Evolutionary conservation across 2,888 invertebrate species (phyloP).

Genomic region (Apamea monoglypha): DNA sequence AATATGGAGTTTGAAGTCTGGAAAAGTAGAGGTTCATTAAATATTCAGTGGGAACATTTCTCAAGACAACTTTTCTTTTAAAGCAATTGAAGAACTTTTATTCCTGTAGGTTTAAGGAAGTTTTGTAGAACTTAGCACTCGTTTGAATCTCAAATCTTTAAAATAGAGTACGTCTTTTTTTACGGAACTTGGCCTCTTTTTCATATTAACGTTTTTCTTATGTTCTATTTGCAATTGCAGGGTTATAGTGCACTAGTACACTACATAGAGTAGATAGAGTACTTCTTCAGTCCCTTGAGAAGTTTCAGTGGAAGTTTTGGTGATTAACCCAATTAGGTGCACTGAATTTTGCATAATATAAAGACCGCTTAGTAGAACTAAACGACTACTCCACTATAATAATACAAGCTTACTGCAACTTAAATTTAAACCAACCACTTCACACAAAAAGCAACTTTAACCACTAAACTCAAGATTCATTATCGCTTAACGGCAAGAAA

Average conservation of each 20-base stretch:
- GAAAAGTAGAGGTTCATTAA: background rate
- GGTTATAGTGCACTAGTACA: background rate
- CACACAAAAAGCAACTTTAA: slow-evolving; percentile 33
- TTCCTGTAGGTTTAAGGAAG: slow-evolving; percentile 9
- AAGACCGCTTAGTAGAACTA: slow-evolving; percentile 34
- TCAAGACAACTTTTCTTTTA: slow-evolving; percentile 22
- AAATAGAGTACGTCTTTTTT: background rate
- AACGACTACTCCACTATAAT: slow-evolving; percentile 10
- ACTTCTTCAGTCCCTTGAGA: background rate
- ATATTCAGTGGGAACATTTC: slow-evolving; percentile 14
- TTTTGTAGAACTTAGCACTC: slow-evolving; percentile 3
- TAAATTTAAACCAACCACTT: slow-evolving; percentile 12
- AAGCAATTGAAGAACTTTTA: slow-evolving; percentile 22
- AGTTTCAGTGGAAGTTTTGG: background rate
- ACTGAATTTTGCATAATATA: slow-evolving; percentile 26
- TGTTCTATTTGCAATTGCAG: background rate
- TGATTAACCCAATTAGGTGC: slow-evolving; percentile 18
- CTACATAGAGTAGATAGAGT: background rate
- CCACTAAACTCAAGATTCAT: slow-evolving; percentile 19
- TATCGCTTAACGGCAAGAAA: slow-evolving; percentile 33
- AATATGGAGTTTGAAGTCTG: background rate
- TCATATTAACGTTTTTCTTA: background rate
- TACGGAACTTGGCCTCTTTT: background rate
- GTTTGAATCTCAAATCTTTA: slow-evolving; percentile 16
- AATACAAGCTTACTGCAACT: slow-evolving; percentile 6